These are phyloP conservation scores for Lysandra bellargus DNA, from an alignment of 2,888 invertebrate genomes.

Conservation along the genomic window DNA sequence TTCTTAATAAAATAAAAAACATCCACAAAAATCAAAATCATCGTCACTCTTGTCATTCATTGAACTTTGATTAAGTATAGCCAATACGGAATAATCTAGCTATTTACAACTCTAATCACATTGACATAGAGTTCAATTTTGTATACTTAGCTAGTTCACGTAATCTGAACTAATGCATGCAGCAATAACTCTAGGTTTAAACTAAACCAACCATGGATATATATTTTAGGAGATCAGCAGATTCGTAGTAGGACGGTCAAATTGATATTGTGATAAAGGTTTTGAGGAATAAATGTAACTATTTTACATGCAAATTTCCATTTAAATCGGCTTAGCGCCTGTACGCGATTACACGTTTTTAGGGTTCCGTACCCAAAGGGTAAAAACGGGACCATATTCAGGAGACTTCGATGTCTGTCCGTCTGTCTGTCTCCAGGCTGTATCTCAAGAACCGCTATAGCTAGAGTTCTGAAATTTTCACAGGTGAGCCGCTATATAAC, in stretches of 20 bases:
- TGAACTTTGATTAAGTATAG: constrained; percentile 47
- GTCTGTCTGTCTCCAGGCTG: too few species aligned
- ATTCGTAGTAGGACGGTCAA: not conserved
- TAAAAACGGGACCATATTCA: too few species aligned
- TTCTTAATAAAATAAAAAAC: not conserved
- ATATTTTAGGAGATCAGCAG: constrained; percentile 1
- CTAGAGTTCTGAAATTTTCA: too few species aligned
- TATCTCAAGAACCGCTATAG: too few species aligned
- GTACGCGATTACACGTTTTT: too few species aligned
- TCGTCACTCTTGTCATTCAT: constrained; percentile 43
- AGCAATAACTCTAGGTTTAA: constrained; percentile 47
- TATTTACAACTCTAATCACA: constrained; percentile 37
- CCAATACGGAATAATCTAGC: constrained; percentile 32
- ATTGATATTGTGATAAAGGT: too few species aligned
- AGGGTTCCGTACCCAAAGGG: too few species aligned
- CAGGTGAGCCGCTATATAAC: too few species aligned
- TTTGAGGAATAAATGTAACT: too few species aligned
- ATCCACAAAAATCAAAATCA: constrained; percentile 29
- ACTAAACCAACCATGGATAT: constrained; percentile 48
- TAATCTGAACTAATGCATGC: constrained; percentile 48
- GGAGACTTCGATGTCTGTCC: too few species aligned
- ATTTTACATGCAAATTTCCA: too few species aligned
- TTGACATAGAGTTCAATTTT: constrained; percentile 31
- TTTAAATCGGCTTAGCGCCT: too few species aligned
- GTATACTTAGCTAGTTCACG: constrained; percentile 1